Base-by-base conservation (phyloP, 2,113 vertebrate genomes). In the Fregetta grallaria region DNA sequence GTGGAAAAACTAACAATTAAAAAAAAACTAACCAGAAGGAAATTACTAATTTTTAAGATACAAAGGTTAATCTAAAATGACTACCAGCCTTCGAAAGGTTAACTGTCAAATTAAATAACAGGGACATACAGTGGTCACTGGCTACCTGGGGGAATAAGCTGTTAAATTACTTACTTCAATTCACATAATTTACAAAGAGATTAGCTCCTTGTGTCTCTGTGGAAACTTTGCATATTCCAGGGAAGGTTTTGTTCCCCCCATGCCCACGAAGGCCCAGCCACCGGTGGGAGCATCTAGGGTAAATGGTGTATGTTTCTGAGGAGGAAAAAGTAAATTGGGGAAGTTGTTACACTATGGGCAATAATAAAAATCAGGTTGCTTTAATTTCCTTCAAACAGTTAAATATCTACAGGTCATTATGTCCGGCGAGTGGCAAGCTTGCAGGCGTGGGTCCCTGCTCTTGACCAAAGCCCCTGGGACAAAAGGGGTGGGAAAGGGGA, bases 351-450 rank as follows among this genome's bases (percentile, higher is more conserved):
- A 86, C 93, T 96, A 76, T 40, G 63, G 98, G 98, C 97, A 98
- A 97, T 98, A 98, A 98, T 98, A 98, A 98, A 98, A 98, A 95
- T 96, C 90, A 95, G 96, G 96, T 98, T 97, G 92, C 96, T 97
- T 96, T 98, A 97, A 98, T 99, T 99, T 98, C 96, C 98, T 98
- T 98, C 93, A 93, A 96, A 97, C 97, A 98, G 98, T 97, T 98
- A 97, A 98, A 97, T 97, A 98, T 98, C 98, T 97, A 98, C 94
- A 98, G 97, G 98, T 98, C 97, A 96, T 98, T 98, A 98, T 98
- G 98, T 98, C 98, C 97, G 98, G 97, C 94, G 95, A 98, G 98
- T 91, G 86, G 36, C 71, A 90, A 96, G 94, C 96, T 96, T 97
- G 95, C 95, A 97, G 96, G 94, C 66, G 71, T 94, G 97, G 97